These are phyloP conservation scores for Brachionus calyciflorus DNA, from an alignment of 1,140 invertebrate genomes.

Conservation along the genomic window DNA sequence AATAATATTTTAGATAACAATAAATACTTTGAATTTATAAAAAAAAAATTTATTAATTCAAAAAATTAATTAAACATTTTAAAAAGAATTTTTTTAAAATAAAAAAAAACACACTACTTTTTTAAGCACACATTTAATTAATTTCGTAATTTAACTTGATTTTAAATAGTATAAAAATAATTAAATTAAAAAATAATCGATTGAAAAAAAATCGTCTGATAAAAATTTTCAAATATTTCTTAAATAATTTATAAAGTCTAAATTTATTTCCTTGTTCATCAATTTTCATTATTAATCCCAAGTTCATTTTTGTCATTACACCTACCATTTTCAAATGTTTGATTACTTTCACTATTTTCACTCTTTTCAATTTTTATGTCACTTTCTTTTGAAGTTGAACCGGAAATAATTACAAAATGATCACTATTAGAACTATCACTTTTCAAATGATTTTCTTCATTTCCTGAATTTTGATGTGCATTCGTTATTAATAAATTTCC, in stretches of 20 bases:
- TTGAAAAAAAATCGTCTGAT: background rate
- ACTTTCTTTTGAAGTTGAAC: background rate
- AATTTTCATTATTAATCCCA: background rate
- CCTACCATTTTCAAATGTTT: too few species aligned
- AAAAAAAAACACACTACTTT: too few species aligned
- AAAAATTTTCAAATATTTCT: background rate
- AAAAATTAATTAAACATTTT: too few species aligned
- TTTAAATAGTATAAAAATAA: too few species aligned
- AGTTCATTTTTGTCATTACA: too few species aligned
- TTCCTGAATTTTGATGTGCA: background rate
- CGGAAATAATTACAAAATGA: slow-evolving; percentile 19
- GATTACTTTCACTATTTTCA: too few species aligned
- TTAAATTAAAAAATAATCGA: slow-evolving; percentile 19
- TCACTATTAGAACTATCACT: slow-evolving; percentile 39
- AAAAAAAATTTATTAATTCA: too few species aligned
- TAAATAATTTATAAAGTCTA: background rate
- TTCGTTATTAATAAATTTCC: background rate
- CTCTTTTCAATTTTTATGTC: background rate
- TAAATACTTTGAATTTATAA: too few species aligned
- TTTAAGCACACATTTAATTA: too few species aligned
- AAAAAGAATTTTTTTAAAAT: background rate
- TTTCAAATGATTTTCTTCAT: slow-evolving; percentile 1
- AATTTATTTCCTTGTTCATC: background rate
- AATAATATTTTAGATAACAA: too few species aligned
- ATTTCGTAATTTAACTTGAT: too few species aligned